Conservation (phyloP, 2,888 invertebrate genomes). For the Rhamnusium bicolor region DNA sequence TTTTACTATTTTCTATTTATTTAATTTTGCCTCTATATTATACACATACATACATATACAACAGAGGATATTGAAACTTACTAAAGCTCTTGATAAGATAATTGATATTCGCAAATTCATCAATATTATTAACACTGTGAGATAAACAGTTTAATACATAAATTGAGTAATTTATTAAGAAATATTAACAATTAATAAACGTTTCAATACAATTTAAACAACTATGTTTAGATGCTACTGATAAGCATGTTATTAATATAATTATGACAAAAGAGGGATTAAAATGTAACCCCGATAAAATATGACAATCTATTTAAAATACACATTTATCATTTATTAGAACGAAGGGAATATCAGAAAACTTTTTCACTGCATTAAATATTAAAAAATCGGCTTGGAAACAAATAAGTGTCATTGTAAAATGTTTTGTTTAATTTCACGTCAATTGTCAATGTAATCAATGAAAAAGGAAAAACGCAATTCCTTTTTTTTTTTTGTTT, state of each 20-base stretch:
- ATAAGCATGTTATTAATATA: neutral
- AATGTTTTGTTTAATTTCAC: no score
- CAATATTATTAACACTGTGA: neutral
- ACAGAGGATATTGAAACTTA: neutral
- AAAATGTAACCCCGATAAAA: neutral
- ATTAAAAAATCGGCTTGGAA: no score
- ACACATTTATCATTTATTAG: neutral
- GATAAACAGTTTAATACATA: neutral
- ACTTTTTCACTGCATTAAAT: neutral
- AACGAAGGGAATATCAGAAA: neutral
- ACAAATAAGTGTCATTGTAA: no score
- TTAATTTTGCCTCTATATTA: no score
- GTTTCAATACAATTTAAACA: neutral
- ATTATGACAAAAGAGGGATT: neutral
- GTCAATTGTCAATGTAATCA: no score
- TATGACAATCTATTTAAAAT: neutral
- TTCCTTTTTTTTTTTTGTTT: no score
- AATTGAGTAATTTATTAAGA: neutral
- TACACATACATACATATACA: no score
- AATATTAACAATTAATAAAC: neutral
- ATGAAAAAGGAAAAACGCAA: no score
- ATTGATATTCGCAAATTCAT: neutral
- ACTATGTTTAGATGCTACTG: neutral
- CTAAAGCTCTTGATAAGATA: conserved; percentile 9
- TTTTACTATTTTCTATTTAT: no score